phyloP scores from a whole-genome alignment of 2,797 vertebrate genomes.

The Protosalanx chinensis region DNA sequence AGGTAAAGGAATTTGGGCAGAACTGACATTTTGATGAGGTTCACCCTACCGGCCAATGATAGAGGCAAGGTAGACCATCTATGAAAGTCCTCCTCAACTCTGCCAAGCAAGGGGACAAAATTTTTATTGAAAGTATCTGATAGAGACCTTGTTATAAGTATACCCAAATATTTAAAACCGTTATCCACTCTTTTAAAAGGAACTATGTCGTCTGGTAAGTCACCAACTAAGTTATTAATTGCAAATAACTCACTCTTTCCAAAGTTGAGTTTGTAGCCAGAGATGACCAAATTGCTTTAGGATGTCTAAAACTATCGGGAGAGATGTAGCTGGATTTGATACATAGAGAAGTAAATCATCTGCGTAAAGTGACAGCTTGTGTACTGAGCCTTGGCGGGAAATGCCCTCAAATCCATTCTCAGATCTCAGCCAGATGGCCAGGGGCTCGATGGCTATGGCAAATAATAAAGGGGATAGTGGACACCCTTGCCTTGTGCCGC shows the following conservation, averaged over 20 bases:
- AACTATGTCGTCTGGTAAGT: no score
- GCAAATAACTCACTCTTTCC: conserved; percentile 19
- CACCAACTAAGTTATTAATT: conserved; percentile 8
- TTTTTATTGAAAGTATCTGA: not conserved
- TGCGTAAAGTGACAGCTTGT: not conserved
- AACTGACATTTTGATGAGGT: conserved; percentile 6
- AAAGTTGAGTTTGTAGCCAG: conserved; percentile 16
- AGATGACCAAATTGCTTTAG: conserved; percentile 19
- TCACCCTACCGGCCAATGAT: conserved; percentile 1
- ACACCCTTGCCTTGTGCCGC: no score
- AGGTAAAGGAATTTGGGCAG: conserved; percentile 11
- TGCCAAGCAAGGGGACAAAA: not conserved
- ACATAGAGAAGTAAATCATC: conserved; percentile 8
- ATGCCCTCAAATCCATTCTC: conserved; percentile 1
- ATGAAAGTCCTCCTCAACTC: conserved; percentile 11
- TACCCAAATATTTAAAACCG: not conserved
- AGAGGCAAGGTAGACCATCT: conserved; percentile 13
- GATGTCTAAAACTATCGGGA: conserved; percentile 1
- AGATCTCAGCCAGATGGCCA: conserved; percentile 1
- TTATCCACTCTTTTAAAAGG: not conserved
- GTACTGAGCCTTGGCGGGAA: not conserved
- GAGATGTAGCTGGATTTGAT: not conserved
- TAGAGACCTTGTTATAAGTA: not conserved
- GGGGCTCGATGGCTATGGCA: not conserved
- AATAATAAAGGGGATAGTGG: not conserved